These are phyloP conservation scores for Dorcus hopei DNA, from an alignment of 2,888 invertebrate genomes.

Conservation along the genomic window DNA sequence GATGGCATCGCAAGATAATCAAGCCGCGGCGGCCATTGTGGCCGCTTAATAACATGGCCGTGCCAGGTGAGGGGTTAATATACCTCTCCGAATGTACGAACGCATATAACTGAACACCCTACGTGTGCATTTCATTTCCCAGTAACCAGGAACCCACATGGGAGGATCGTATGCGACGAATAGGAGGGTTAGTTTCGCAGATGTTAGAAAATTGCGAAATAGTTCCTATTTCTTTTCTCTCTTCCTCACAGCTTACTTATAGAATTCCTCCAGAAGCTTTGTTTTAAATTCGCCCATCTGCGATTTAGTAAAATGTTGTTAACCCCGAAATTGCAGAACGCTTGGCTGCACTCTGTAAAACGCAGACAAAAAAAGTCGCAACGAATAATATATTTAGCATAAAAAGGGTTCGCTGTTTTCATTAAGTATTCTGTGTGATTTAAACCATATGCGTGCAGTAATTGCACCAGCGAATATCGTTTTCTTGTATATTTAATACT, in stretches of 20 bases:
- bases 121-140: slow-evolving; percentile 26
- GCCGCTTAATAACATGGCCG: slow-evolving; percentile 46
- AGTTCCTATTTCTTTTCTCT: no score
- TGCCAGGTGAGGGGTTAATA: slow-evolving; percentile 46
- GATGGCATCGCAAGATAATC: slow-evolving; percentile 45
- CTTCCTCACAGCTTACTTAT: no score
- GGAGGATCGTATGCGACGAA: slow-evolving; percentile 20
- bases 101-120: slow-evolving; percentile 20
- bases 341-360: no score
- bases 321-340: no score
- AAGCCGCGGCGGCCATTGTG: slow-evolving; percentile 43
- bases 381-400: background rate
- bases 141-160: slow-evolving; percentile 14
- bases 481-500: slow-evolving; percentile 17
- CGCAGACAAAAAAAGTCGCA: no score
- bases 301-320: no score
- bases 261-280: no score
- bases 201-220: background rate
- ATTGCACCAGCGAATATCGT: slow-evolving; percentile 7
- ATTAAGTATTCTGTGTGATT: slow-evolving; percentile 26
- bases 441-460: slow-evolving; percentile 22
- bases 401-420: slow-evolving; percentile 22
- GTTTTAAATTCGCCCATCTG: no score
- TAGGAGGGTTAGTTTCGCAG: slow-evolving; percentile 17
- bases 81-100: slow-evolving; percentile 32